Base-by-base conservation (phyloP, 2,113 vertebrate genomes). In the Protobothrops flavoviridis region DNA sequence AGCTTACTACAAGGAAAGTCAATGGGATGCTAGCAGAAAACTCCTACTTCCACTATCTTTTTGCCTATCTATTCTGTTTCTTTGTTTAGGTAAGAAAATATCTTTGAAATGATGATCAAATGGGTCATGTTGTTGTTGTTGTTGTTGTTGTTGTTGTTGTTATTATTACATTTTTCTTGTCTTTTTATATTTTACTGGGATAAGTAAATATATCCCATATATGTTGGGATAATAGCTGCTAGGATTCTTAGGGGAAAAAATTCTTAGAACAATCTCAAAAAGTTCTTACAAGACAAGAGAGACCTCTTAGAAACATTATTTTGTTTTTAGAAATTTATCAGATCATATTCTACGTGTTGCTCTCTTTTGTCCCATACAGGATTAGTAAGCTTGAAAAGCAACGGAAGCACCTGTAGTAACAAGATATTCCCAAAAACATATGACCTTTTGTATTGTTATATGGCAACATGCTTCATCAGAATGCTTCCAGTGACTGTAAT, bases 391-490 rank as follows among this genome's bases (percentile, higher is more conserved):
- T 48, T 48, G 61, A 55, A 64, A 56, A 89, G 11, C 9, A 21
- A 24, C 10, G 8, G 64, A 48, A 24, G 6, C 85, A 53, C 53
- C 33, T 17, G 0, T 48, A 33, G 12, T 33, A n/a, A 57, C 9
- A 50, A 43, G 20, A 74, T 50, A 53, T 53, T 85, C 10, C 10
- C 24, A 29, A 29, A 26, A 61, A 39, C 2, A 15, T 3, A 20
- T 57, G 48, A 53, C 39, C 95, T 94, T 43, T 26, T 64, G 20
- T 57, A 33, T 91, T 92, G 91, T 2, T 52, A 20, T 87, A 59
- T 61, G 26, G 50, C 55, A 8, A 52, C 5, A 21, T 23, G 17
- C 33, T 12, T 56, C 29, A 24, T 10, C 12, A 43, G 29, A 50
- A 0, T 53, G 5, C 48, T 74, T 94, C 90, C 94, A 55, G 57